These are phyloP conservation scores for Diabrotica balteata DNA, from an alignment of 2,888 invertebrate species.

Conservation along the genomic window DNA sequence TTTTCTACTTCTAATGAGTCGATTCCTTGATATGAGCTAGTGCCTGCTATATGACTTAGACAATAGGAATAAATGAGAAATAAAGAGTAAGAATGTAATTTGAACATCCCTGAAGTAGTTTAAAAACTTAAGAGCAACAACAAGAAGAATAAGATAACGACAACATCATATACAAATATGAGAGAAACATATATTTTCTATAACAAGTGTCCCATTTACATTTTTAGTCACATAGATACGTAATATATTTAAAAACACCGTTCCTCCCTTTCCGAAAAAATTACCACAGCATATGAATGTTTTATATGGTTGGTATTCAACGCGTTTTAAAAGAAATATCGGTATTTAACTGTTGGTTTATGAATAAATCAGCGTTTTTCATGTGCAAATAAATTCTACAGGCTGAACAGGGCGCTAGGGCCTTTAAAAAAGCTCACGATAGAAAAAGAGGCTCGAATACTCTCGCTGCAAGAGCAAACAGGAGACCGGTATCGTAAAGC, in stretches of 20 bases:
- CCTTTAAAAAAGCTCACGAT: neutral
- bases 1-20: too few species aligned
- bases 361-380: conserved; percentile 46
- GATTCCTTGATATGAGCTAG: too few species aligned
- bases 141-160: too few species aligned
- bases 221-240: too few species aligned
- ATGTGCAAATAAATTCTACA: conserved; percentile 45
- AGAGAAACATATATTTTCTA: too few species aligned
- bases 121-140: too few species aligned
- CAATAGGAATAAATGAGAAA: too few species aligned
- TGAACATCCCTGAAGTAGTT: too few species aligned
- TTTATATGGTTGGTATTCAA: conserved; percentile 10
- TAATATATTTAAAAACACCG: neutral
- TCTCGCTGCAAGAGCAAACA: neutral
- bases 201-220: too few species aligned
- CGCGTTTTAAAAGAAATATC: conserved; percentile 39
- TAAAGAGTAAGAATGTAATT: too few species aligned
- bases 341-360: conserved; percentile 42
- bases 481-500: neutral
- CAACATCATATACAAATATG: too few species aligned
- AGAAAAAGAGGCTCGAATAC: neutral
- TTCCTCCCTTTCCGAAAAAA: conserved; percentile 4
- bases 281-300: conserved; percentile 12
- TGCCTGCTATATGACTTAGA: too few species aligned
- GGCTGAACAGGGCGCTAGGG: conserved; percentile 36